These are phyloP conservation scores for Phodopus roborovskii DNA, from an alignment of 2,113 vertebrate species.

Conservation along the genomic window DNA sequence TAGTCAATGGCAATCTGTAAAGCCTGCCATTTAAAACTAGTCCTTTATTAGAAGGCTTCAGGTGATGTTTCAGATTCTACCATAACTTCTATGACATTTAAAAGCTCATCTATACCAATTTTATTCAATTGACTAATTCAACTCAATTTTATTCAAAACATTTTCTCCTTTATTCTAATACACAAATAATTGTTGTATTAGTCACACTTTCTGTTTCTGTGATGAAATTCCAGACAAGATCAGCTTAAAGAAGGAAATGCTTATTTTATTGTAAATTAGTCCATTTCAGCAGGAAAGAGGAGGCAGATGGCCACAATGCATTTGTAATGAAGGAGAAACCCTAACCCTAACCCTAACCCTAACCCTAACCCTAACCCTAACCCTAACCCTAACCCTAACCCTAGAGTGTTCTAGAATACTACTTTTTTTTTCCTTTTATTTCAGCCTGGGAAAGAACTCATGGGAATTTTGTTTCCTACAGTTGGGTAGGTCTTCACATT, in stretches of 20 bases:
- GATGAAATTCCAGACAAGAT: background rate
- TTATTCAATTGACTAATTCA: no score
- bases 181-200: background rate
- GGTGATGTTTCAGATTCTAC: background rate
- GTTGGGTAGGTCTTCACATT: background rate
- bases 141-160: background rate
- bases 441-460: background rate
- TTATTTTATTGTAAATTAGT: background rate
- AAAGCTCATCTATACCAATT: background rate
- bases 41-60: background rate
- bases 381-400: no score
- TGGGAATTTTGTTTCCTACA: background rate
- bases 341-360: no score
- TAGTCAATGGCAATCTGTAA: background rate
- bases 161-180: background rate
- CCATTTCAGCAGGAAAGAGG: background rate
- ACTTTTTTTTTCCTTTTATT: no score
- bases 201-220: background rate
- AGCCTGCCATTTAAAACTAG: background rate
- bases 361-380: no score
- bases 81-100: conserved; percentile 22
- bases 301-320: background rate
- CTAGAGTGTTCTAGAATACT: no score
- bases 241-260: background rate
- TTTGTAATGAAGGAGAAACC: no score